Conservation (phyloP, 2,113 vertebrate genomes). For the Hippocampus abdominalis region DNA sequence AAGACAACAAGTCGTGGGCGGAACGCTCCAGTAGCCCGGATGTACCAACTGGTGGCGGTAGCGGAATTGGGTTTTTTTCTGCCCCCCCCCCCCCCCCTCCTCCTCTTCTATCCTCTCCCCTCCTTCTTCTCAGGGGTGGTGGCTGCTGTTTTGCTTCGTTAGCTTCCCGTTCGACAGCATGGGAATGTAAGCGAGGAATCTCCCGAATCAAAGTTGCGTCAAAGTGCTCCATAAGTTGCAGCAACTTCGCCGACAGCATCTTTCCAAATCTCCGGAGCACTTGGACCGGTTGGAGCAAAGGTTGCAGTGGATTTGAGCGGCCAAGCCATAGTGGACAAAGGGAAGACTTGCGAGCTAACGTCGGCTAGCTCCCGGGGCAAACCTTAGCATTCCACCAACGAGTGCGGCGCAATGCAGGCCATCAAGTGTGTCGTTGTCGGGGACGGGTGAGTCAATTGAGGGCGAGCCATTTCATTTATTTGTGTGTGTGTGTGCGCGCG, state of each 20-base stretch:
- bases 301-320: slow-evolving; percentile 29
- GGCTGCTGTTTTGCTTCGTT: slow-evolving; percentile 61
- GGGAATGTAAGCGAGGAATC: slow-evolving; percentile 57
- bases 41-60: slow-evolving; percentile 26
- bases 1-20: slow-evolving; percentile 29
- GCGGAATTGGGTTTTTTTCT: slow-evolving; percentile 25
- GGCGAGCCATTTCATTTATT: not conserved
- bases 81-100: no score
- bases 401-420: slow-evolving; percentile 83
- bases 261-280: not conserved
- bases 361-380: slow-evolving; percentile 54
- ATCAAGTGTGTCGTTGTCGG: slow-evolving; percentile 98
- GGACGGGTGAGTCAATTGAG: slow-evolving; percentile 85
- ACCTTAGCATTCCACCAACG: slow-evolving; percentile 53
- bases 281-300: not conserved
- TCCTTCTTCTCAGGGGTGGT: slow-evolving; percentile 58
- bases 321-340: slow-evolving; percentile 59
- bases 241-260: slow-evolving; percentile 1
- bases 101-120: slow-evolving; percentile 17
- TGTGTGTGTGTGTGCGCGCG: no score
- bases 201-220: slow-evolving; percentile 33
- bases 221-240: slow-evolving; percentile 42
- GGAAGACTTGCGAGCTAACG: slow-evolving; percentile 53
- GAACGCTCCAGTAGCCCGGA: slow-evolving; percentile 22
- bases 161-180: slow-evolving; percentile 54